Conservation (phyloP, 2,113 vertebrate genomes). For the Choloepus hoffmanni region DNA sequence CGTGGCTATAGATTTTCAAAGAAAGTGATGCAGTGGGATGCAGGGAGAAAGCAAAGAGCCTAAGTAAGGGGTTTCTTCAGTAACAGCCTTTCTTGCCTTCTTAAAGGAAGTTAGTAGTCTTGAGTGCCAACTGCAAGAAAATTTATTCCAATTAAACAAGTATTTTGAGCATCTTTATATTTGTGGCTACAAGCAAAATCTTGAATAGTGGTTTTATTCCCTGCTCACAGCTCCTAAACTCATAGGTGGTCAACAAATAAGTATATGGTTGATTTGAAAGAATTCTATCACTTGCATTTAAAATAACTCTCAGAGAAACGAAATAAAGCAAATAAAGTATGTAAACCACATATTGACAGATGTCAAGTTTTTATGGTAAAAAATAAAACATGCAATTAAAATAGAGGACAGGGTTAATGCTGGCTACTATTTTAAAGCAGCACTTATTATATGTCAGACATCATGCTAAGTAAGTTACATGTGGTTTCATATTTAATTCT, state of each 20-base stretch:
- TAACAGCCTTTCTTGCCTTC: constrained; percentile 5
- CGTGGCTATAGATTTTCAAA: neutral
- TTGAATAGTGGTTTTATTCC: constrained; percentile 59
- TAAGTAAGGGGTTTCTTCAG: neutral
- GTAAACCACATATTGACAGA: too few relatives aligned
- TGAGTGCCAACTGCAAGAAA: constrained; percentile 62
- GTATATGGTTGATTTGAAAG: neutral
- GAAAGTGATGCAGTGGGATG: neutral
- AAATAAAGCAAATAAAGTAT: too few relatives aligned
- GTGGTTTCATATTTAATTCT: too few relatives aligned
- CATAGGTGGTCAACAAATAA: neutral
- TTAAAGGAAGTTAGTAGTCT: neutral
- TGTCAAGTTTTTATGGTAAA: too few relatives aligned
- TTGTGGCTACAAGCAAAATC: constrained; percentile 22
- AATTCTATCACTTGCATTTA: neutral
- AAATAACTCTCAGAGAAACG: neutral
- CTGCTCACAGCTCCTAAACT: constrained; percentile 3
- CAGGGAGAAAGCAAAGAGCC: neutral
- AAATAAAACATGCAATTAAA: too few relatives aligned
- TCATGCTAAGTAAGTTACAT: too few relatives aligned
- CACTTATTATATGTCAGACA: too few relatives aligned
- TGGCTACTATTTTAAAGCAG: too few relatives aligned
- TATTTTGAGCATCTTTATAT: constrained; percentile 46
- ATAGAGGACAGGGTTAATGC: too few relatives aligned
- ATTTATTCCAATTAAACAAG: constrained; percentile 51